Evolutionary conservation across 2,113 vertebrate species (phyloP).

Genomic region (Perccottus glenii): DNA sequence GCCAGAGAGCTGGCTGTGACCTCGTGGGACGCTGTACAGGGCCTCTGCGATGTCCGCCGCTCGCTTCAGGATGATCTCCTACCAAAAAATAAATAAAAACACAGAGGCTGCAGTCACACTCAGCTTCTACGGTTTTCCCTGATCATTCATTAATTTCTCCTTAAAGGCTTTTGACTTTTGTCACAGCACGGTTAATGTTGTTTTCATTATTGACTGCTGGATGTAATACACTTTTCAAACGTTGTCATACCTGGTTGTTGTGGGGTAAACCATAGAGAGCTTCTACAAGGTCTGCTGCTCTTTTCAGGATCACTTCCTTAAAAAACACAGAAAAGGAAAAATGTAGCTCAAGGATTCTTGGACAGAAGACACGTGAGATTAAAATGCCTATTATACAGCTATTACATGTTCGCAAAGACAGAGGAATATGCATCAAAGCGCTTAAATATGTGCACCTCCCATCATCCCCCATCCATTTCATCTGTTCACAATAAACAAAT

Average conservation of each 20-base stretch:
- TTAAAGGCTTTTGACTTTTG: not conserved
- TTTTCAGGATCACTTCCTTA: constrained; percentile 94
- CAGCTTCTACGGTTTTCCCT: not conserved
- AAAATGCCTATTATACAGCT: not conserved
- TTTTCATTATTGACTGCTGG: not conserved
- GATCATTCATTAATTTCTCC: not conserved
- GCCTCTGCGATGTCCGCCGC: constrained; percentile 98
- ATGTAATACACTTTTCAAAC: not conserved
- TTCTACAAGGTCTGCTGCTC: constrained; percentile 94
- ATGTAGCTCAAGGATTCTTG: not conserved
- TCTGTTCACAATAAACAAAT: constrained; percentile 65
- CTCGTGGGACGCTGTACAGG: constrained; percentile 96
- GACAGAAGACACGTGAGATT: not conserved
- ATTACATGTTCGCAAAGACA: constrained; percentile 1
- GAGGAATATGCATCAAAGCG: not conserved
- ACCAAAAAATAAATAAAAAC: not conserved
- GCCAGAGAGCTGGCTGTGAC: constrained; percentile 93
- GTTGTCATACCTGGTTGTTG: constrained; percentile 87
- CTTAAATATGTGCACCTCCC: not conserved
- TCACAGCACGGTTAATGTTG: not conserved
- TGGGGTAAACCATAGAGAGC: constrained; percentile 95
- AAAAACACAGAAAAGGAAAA: not conserved
- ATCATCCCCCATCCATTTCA: constrained; percentile 33
- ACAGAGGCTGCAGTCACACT: not conserved
- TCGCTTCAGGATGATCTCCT: constrained; percentile 98